phyloP scores from a whole-genome alignment of 2,888 invertebrate genomes.

The Amphipoea oculea region DNA sequence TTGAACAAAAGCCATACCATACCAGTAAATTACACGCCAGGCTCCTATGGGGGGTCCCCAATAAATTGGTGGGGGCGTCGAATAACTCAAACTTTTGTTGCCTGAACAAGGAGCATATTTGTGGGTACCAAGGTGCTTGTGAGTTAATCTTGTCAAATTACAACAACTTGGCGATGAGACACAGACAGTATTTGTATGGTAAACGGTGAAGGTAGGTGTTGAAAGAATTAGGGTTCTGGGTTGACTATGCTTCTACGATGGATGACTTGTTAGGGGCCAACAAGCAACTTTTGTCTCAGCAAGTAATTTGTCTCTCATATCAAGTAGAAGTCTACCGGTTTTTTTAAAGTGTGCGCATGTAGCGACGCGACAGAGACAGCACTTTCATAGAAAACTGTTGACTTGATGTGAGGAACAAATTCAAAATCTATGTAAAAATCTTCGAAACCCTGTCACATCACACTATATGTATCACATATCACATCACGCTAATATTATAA shows the following conservation, averaged over 20 bases:
- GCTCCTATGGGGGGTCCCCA: conserved; percentile 23
- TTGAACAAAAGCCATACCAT: not conserved
- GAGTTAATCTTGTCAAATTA: conserved; percentile 47
- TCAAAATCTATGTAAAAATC: not conserved
- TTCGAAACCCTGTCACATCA: not conserved
- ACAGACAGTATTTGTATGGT: not conserved
- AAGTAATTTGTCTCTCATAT: too few relatives aligned
- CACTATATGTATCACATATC: too few relatives aligned
- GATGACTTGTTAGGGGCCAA: not conserved
- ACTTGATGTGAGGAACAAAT: too few relatives aligned
- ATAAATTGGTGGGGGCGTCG: conserved; percentile 43
- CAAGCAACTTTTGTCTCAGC: too few relatives aligned
- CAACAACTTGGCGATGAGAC: not conserved
- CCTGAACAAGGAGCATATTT: conserved; percentile 43
- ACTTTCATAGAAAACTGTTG: too few relatives aligned
- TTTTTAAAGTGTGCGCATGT: too few relatives aligned
- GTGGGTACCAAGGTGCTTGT: conserved; percentile 24
- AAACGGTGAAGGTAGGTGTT: not conserved
- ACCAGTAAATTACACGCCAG: conserved; percentile 1
- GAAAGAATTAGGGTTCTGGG: not conserved
- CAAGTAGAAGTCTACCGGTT: too few relatives aligned
- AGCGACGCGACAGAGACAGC: too few relatives aligned
- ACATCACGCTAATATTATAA: too few relatives aligned
- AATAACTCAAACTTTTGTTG: conserved; percentile 53
- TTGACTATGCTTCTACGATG: not conserved